Conservation (phyloP, 2,797 vertebrate species). For the Picus viridis region DNA sequence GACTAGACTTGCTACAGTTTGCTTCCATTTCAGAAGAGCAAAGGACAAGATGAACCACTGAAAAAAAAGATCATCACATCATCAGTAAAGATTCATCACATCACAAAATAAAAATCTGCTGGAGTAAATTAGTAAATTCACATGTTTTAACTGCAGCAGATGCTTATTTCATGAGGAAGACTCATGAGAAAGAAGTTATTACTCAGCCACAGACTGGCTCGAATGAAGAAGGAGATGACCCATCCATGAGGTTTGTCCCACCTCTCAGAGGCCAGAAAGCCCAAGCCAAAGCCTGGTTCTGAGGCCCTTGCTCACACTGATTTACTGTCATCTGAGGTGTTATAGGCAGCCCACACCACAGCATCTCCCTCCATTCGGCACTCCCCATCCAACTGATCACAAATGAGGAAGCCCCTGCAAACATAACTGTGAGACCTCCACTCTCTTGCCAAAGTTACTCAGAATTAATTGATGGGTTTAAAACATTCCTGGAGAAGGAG, state of each 20-base stretch:
- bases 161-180: background rate
- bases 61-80: background rate
- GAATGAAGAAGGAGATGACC: background rate
- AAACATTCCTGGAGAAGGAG: background rate
- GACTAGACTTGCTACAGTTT: background rate
- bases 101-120: background rate
- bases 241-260: background rate
- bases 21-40: background rate
- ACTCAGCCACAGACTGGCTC: background rate
- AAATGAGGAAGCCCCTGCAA: background rate
- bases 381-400: background rate
- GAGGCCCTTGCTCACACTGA: background rate
- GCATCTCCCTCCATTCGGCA: accelerated
- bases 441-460: background rate
- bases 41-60: background rate
- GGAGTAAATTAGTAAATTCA: background rate
- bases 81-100: background rate
- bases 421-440: background rate
- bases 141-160: background rate
- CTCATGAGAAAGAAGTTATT: background rate
- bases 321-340: background rate
- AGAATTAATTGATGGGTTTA: background rate
- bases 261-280: background rate
- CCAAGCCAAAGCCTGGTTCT: background rate
- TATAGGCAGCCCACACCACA: background rate